Percentiles rank a stretch among this genome's conserved stretches.
These are phyloP conservation scores for Elanoides forficatus DNA, from an alignment of 2,113 vertebrate genomes.

Conservation along the genomic window DNA sequence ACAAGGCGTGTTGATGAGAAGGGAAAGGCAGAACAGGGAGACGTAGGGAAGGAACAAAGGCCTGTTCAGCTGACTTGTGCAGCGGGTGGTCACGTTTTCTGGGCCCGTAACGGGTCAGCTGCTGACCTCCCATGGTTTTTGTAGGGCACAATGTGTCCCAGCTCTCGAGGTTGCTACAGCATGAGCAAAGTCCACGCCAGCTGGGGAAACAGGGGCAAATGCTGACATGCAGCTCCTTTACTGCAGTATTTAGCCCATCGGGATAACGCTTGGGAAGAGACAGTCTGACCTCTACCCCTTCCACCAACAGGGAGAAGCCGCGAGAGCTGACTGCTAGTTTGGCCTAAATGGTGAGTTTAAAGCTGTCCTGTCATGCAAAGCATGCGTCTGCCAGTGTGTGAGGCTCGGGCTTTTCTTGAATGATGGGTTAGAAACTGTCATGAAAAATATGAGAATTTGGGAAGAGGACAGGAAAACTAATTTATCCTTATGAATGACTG, in stretches of 20 bases:
- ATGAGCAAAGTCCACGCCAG: background rate
- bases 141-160: background rate
- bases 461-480: background rate
- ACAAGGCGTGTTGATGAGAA: background rate
- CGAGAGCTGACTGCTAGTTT: background rate
- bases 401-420: background rate
- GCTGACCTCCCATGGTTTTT: background rate
- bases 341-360: background rate
- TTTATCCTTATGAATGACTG: background rate
- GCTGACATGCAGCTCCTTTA: background rate
- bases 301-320: background rate
- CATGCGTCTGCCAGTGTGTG: background rate
- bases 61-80: background rate
- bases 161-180: background rate
- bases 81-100: background rate
- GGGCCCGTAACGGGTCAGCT: background rate
- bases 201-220: background rate
- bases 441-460: background rate
- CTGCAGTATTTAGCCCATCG: background rate
- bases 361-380: background rate
- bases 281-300: background rate
- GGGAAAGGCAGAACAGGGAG: background rate
- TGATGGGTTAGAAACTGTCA: background rate
- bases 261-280: background rate
- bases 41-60: fast-evolving